Conservation (phyloP, 1,140 invertebrate genomes). For the Drosophila watanabei region DNA sequence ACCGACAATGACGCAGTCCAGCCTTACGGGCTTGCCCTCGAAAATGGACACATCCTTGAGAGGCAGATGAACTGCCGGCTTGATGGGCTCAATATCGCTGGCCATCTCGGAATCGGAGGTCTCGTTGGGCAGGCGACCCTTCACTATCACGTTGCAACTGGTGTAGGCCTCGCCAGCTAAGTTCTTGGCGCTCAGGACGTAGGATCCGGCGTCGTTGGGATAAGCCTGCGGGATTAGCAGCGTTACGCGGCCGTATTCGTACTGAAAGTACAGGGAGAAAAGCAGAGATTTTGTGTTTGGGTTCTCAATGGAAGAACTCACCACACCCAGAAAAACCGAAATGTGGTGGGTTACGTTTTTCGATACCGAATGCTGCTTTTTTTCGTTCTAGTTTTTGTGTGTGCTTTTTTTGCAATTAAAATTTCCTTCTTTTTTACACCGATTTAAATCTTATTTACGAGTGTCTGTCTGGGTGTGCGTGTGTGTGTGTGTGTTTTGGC, state of each 20-base stretch:
- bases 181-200: conserved; percentile 89
- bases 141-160: conserved; percentile 90
- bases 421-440: conserved; percentile 76
- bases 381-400: conserved; percentile 40
- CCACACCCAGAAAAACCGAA: conserved; percentile 30
- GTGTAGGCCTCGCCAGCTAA: conserved; percentile 88
- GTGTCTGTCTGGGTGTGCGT: conserved; percentile 44
- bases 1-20: conserved; percentile 94
- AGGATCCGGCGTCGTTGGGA: conserved; percentile 90
- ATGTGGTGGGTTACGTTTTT: conserved; percentile 46
- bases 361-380: conserved; percentile 62
- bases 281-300: conserved; percentile 19
- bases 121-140: conserved; percentile 89
- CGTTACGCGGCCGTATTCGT: conserved; percentile 88
- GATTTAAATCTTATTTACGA: conserved; percentile 76
- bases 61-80: conserved; percentile 90
- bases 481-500: conserved; percentile 43
- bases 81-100: conserved; percentile 90
- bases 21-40: conserved; percentile 90
- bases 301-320: conserved; percentile 31
- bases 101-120: conserved; percentile 91
- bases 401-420: conserved; percentile 75
- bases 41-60: conserved; percentile 90
- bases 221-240: conserved; percentile 90
- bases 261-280: conserved; percentile 86